Percentiles rank a stretch among this genome's conserved stretches.
These are phyloP conservation scores for Bostrychus sinensis DNA, from an alignment of 2,113 vertebrate species.

Conservation along the genomic window DNA sequence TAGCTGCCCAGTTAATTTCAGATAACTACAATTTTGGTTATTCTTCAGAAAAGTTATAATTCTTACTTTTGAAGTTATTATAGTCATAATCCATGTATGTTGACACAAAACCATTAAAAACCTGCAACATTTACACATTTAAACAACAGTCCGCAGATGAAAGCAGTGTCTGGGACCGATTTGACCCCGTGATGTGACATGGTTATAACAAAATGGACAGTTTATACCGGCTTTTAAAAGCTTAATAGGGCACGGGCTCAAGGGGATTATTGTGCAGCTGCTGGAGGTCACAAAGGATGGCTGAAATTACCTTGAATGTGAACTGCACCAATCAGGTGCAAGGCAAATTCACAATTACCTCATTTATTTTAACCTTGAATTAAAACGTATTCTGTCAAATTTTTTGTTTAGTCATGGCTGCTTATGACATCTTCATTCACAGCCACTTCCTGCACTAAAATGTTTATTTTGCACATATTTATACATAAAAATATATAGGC, in stretches of 20 bases:
- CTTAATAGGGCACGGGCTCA: slow-evolving; percentile 68
- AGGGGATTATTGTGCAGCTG: slow-evolving; percentile 76
- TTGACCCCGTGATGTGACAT: slow-evolving; percentile 72
- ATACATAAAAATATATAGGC: too few species aligned
- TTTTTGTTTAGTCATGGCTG: too few species aligned
- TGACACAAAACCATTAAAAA: too few species aligned
- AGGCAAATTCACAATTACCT: slow-evolving; percentile 20
- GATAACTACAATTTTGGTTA: too few species aligned
- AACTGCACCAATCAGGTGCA: slow-evolving; percentile 39
- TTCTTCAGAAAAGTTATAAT: too few species aligned
- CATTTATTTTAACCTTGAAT: not conserved
- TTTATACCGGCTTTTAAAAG: slow-evolving; percentile 80
- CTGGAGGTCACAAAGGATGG: slow-evolving; percentile 54
- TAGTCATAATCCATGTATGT: too few species aligned
- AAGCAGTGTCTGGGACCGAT: slow-evolving; percentile 40
- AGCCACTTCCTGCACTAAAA: too few species aligned
- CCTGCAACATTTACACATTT: not conserved
- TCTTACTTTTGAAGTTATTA: too few species aligned
- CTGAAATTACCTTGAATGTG: slow-evolving; percentile 67
- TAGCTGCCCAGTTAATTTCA: too few species aligned
- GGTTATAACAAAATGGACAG: slow-evolving; percentile 79
- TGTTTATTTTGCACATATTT: too few species aligned
- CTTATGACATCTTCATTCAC: too few species aligned
- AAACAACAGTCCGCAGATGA: slow-evolving; percentile 34
- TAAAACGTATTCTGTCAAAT: too few species aligned